Evolutionary conservation across 2,113 vertebrate species (phyloP).

Genomic region (Laterallus jamaicensis): DNA sequence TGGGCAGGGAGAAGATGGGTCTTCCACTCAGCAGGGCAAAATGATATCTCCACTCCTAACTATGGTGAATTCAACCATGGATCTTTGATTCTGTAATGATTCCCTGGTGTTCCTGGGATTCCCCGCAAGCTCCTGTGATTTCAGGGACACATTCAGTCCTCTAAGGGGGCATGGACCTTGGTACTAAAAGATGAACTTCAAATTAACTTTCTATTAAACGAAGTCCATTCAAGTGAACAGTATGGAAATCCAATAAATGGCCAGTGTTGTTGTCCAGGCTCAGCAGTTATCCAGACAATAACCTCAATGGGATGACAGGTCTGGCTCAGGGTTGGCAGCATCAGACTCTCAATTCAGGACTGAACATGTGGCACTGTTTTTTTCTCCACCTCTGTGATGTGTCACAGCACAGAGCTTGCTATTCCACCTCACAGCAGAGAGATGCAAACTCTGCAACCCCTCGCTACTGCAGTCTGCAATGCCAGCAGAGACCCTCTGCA

Average conservation of each 20-base stretch:
- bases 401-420: not conserved
- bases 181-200: not conserved
- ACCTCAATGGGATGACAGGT: not conserved
- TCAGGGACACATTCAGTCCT: not conserved
- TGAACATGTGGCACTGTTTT: not conserved
- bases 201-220: not conserved
- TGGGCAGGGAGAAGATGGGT: not conserved
- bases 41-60: not conserved
- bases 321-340: not conserved
- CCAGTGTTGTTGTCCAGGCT: not conserved
- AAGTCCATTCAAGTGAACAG: not conserved
- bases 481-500: not conserved
- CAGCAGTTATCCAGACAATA: not conserved
- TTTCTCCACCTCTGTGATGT: not conserved
- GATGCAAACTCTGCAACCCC: not conserved
- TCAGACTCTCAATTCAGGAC: not conserved
- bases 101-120: not conserved
- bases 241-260: not conserved
- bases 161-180: not conserved
- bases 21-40: not conserved
- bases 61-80: not conserved
- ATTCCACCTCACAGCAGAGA: not conserved
- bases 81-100: not conserved
- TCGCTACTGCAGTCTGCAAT: rapidly evolving
- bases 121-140: not conserved